Evolutionary conservation across 1,140 invertebrate genomes (phyloP), one percentile per base, ranked within the genome.

Genomic region (Orussus abietinus): DNA sequence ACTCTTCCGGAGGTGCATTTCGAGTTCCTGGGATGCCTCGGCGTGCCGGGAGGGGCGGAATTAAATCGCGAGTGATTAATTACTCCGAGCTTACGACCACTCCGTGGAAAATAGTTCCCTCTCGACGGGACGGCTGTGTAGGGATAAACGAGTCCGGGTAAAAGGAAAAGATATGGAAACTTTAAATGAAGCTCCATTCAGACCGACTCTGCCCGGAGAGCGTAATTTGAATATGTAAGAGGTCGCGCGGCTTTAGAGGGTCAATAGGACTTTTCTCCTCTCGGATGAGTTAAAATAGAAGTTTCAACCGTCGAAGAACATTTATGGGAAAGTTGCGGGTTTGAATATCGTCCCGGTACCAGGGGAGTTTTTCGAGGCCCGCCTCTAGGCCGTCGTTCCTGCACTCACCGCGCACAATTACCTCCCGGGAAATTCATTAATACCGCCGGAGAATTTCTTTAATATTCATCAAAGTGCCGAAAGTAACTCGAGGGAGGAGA

Each of bases 191-290:
- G 42, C 39, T 13, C 42, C 30, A 49, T 53, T 53, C 42, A 49
- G 28, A 45, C 38, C 42, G 25, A 38, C 34, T 46, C 30, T 41
- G 11, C 20, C 19, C 11, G 19, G 34, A 3, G 34, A 32, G 19
- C 40, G 25, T 44, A 42, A 49, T 53, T 53, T 53, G 44, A 49
- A 53, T 53, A 53, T 49, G 51, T 49, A 49, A 53, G 44, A 49
- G 43, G 40, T 41, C 43, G 32, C 13, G 21, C 11, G 34, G 18
- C 34, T 36, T 12, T 15, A 36, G 29, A 21, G 43, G 43, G 47
- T 53, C 51, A 41, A 49, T 49, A 34, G 39, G 40, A 49, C 45
- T 49, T 44, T 35, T 37, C 35, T 53, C 46, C 40, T 36, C 32
- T n/a, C 35, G 41, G 49, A 52, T 46, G 38, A 43, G 42, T 45